Evolutionary conservation across 2,797 vertebrate genomes (phyloP).

Genomic region (Malacoraja senta): DNA sequence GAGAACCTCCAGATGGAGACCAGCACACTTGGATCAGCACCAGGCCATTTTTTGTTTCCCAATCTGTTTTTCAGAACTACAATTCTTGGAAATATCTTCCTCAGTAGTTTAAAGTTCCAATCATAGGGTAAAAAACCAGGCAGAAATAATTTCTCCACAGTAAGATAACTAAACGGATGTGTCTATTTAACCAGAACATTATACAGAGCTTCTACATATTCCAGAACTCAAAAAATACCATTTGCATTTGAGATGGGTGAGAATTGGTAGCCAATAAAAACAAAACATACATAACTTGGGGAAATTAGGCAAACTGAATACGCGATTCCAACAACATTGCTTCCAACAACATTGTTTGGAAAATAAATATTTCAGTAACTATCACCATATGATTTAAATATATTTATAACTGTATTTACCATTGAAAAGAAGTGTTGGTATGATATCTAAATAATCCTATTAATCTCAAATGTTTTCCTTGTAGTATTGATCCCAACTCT

Average conservation of each 20-base stretch:
- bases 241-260: not conserved
- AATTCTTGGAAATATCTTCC: not conserved
- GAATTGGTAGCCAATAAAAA: not conserved
- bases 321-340: not conserved
- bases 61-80: not conserved
- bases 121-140: not conserved
- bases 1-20: not conserved
- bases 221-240: conserved; percentile 23
- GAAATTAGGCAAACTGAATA: not conserved
- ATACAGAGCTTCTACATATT: conserved; percentile 1
- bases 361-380: conserved; percentile 16
- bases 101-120: conserved; percentile 21
- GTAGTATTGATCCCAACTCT: not conserved
- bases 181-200: not conserved
- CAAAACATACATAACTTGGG: not conserved
- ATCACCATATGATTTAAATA: not conserved
- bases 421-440: not conserved
- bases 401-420: conserved; percentile 6
- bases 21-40: not conserved
- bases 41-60: not conserved
- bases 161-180: not conserved
- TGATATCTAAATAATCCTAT: not conserved
- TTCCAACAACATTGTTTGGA: not conserved
- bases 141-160: not conserved
- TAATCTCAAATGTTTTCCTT: conserved; percentile 11